Percentiles rank a stretch among this genome's conserved stretches.
phyloP scores from a whole-genome alignment of 2,797 vertebrate genomes.

The Darevskia mixta region DNA sequence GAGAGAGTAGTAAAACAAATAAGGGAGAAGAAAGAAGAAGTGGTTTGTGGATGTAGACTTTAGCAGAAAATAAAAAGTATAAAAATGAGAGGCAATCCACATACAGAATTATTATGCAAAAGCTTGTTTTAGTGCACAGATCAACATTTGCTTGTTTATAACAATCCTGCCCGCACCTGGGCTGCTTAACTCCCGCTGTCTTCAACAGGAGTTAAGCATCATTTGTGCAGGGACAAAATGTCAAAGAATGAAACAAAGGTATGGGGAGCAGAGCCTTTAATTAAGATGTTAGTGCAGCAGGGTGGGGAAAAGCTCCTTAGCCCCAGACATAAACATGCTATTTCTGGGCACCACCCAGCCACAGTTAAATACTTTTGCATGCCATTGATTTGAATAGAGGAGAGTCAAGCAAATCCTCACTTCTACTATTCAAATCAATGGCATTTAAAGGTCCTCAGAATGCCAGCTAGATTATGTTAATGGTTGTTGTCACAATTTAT shows the following conservation, averaged over 20 bases:
- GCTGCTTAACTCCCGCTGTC: neutral
- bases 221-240: neutral
- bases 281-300: no score
- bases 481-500: neutral
- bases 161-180: neutral
- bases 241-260: no score
- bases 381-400: neutral
- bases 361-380: neutral
- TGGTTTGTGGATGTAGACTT: neutral
- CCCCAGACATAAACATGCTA: neutral
- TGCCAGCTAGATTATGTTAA: neutral
- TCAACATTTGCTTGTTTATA: neutral
- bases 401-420: neutral
- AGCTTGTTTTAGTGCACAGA: neutral
- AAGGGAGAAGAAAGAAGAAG: neutral
- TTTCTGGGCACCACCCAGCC: neutral
- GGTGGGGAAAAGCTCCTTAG: neutral
- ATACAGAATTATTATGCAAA: neutral
- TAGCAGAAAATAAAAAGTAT: neutral
- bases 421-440: neutral
- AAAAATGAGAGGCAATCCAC: neutral
- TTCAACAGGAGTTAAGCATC: neutral
- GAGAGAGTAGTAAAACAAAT: slow-evolving; percentile 9
- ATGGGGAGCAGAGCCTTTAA: neutral
- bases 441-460: neutral